These are phyloP conservation scores for Cynopterus brachyotis DNA, from an alignment of 2,113 vertebrate species.

Conservation along the genomic window DNA sequence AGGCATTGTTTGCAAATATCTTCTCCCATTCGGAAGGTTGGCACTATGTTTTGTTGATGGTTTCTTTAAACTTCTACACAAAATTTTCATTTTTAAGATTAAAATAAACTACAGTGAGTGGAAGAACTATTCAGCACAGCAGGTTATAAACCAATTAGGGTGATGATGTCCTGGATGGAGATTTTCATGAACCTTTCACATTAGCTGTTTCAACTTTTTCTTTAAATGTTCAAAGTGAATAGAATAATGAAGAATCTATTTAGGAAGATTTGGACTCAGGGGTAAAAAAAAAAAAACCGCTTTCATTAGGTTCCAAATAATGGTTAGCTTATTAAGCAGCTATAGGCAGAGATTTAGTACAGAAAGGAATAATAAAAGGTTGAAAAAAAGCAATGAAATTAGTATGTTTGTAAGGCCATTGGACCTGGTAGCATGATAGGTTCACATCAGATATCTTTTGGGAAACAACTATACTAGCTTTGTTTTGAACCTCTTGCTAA, in stretches of 20 bases:
- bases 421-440: not conserved
- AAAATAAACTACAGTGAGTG: not conserved
- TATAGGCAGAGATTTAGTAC: conserved; percentile 53
- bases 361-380: conserved; percentile 6
- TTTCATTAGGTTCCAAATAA: conserved; percentile 70
- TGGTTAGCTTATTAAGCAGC: conserved; percentile 64
- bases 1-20: too few relatives aligned
- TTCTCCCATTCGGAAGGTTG: too few relatives aligned
- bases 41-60: too few relatives aligned
- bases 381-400: conserved; percentile 40
- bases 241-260: conserved; percentile 68
- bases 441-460: conserved; percentile 24
- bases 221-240: conserved; percentile 63
- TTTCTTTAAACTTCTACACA: too few relatives aligned
- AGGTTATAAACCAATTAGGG: conserved; percentile 68
- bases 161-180: conserved; percentile 28
- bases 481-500: conserved; percentile 27
- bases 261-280: conserved; percentile 43
- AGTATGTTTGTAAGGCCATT: conserved; percentile 32
- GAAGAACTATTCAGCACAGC: conserved; percentile 52
- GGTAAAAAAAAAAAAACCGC: not conserved
- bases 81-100: conserved; percentile 54
- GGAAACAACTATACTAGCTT: conserved; percentile 1
- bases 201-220: conserved; percentile 62
- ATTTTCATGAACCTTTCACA: conserved; percentile 48